phyloP scores from a whole-genome alignment of 2,113 vertebrate species.

The Pituophis catenifer region DNA sequence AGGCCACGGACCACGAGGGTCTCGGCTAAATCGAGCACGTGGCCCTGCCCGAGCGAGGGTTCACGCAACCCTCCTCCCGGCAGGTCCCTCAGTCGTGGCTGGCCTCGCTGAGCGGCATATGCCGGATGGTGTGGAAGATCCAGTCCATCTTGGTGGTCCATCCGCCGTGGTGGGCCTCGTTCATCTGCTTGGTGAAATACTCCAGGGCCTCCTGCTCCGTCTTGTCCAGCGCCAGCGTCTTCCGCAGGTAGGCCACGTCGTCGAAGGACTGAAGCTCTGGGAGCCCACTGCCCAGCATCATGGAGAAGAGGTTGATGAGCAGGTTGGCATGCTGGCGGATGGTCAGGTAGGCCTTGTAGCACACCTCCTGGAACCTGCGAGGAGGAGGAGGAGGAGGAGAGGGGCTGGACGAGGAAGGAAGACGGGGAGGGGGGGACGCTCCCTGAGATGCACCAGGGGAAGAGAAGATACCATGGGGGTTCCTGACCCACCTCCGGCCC shows the following conservation, averaged over 20 bases:
- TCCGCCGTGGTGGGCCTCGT: slow-evolving; percentile 77
- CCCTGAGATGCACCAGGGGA: neutral
- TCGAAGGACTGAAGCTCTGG: slow-evolving; percentile 69
- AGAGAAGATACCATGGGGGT: too few species aligned
- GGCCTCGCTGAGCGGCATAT: slow-evolving; percentile 71
- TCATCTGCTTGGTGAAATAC: slow-evolving; percentile 80
- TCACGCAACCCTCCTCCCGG: neutral
- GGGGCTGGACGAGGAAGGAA: rapidly evolving
- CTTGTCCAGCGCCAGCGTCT: slow-evolving; percentile 67
- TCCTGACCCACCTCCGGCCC: too few species aligned
- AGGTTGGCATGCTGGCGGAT: slow-evolving; percentile 68
- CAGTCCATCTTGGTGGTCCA: slow-evolving; percentile 83
- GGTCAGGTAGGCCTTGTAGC: slow-evolving; percentile 68
- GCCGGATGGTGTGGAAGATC: slow-evolving; percentile 79
- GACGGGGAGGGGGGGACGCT: too few species aligned
- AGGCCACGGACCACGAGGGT: neutral
- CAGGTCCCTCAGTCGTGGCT: slow-evolving; percentile 9
- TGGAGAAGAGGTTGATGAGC: slow-evolving; percentile 71
- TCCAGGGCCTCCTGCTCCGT: slow-evolving; percentile 73
- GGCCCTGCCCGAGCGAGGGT: neutral
- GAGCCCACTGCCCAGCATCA: slow-evolving; percentile 67
- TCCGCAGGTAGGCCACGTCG: slow-evolving; percentile 67
- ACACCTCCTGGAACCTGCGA: slow-evolving; percentile 70
- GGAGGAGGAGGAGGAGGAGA: neutral
- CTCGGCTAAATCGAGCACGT: neutral